Conservation (phyloP, 1,140 invertebrate genomes). For the Caligus rogercresseyi region DNA sequence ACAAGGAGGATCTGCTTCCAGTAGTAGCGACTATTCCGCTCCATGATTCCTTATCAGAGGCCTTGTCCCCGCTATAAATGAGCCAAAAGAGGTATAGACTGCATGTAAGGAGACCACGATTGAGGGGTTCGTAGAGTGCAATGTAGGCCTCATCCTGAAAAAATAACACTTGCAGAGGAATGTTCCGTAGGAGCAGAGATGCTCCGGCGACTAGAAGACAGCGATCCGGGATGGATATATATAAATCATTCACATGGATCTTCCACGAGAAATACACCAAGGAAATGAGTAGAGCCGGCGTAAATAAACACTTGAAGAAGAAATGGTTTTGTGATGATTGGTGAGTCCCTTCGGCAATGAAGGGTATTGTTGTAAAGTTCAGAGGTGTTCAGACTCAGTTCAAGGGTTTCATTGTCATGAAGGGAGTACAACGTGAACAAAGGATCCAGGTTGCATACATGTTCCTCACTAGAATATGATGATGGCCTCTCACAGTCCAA, state of each 20-base stretch:
- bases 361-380: not conserved
- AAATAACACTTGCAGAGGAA: not conserved
- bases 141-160: not conserved
- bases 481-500: too few species aligned
- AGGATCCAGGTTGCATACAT: too few species aligned
- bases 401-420: not conserved
- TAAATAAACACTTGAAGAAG: not conserved
- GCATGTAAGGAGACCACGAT: not conserved
- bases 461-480: too few species aligned
- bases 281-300: not conserved
- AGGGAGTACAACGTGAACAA: not conserved
- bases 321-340: not conserved
- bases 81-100: not conserved
- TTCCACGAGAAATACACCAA: not conserved
- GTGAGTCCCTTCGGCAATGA: not conserved
- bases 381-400: not conserved
- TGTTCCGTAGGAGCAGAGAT: not conserved
- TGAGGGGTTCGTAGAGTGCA: not conserved
- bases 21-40: not conserved
- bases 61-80: not conserved
- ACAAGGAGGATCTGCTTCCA: not conserved
- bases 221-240: constrained; percentile 3
- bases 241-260: constrained; percentile 7
- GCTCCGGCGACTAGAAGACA: not conserved
- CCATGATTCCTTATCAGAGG: constrained; percentile 3